phyloP scores from a whole-genome alignment of 2,888 invertebrate genomes.

The Hemicrepidius hirtus region DNA sequence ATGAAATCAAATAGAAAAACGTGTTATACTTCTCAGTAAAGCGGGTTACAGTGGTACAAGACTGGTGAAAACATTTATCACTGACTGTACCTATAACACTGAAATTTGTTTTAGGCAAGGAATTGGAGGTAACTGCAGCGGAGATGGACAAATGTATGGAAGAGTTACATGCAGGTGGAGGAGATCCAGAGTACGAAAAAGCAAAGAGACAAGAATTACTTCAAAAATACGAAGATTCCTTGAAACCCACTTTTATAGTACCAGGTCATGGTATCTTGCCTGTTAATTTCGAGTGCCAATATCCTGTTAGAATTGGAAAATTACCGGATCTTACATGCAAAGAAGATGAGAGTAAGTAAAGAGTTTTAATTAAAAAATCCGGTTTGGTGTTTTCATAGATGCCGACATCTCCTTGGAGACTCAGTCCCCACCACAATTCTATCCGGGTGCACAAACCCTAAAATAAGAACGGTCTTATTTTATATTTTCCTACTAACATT shows the following conservation, averaged over 20 bases:
- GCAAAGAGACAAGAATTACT: slow-evolving; percentile 60
- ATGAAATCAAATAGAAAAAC: no score
- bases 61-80: no score
- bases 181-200: slow-evolving; percentile 59
- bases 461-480: no score
- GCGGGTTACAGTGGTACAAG: no score
- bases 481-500: not conserved
- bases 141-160: slow-evolving; percentile 68
- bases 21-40: no score
- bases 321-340: slow-evolving; percentile 62
- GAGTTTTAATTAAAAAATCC: no score
- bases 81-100: no score
- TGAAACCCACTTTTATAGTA: slow-evolving; percentile 62
- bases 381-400: no score
- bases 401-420: no score
- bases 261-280: slow-evolving; percentile 68
- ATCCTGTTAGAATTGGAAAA: slow-evolving; percentile 64
- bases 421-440: no score
- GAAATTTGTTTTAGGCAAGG: slow-evolving; percentile 53
- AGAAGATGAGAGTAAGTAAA: slow-evolving; percentile 58
- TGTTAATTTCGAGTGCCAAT: slow-evolving; percentile 65
- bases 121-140: slow-evolving; percentile 53
- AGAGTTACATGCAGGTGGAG: slow-evolving; percentile 58
- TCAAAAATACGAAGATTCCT: slow-evolving; percentile 66
- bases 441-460: no score